phyloP scores from a whole-genome alignment of 2,797 vertebrate genomes.

The Cirrhinus molitorella region DNA sequence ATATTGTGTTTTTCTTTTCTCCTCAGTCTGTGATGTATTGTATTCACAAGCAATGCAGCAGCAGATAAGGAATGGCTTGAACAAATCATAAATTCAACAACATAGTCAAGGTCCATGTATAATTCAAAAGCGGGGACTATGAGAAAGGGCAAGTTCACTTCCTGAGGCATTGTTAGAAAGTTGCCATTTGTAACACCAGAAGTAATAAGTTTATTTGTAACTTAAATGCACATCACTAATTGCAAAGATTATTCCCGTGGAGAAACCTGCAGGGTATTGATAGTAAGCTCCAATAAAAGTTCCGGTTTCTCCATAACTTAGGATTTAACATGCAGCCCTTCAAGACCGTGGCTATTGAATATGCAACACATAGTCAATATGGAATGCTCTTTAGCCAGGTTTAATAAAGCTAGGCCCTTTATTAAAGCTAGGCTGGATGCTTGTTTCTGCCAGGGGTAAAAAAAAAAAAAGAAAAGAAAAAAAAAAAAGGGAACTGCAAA shows the following conservation, averaged over 20 bases:
- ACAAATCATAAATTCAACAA: slow-evolving; percentile 7
- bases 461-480: no score
- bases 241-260: slow-evolving; percentile 3
- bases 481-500: no score
- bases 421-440: no score
- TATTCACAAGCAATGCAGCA: not conserved
- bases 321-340: not conserved
- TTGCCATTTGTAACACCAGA: slow-evolving; percentile 1
- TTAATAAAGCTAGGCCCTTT: no score
- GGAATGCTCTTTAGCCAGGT: no score
- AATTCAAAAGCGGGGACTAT: slow-evolving; percentile 21
- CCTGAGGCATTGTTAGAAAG: not conserved
- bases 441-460: no score
- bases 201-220: not conserved
- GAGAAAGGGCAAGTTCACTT: not conserved
- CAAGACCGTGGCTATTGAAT: not conserved
- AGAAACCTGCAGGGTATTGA: slow-evolving; percentile 30
- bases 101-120: slow-evolving; percentile 2
- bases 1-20: not conserved
- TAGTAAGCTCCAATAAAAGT: not conserved
- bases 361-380: not conserved
- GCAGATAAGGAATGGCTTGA: not conserved
- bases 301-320: not conserved
- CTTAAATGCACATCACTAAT: not conserved
- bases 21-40: not conserved